phyloP scores from a whole-genome alignment of 2,797 vertebrate species.

The Zonotrichia albicollis region DNA sequence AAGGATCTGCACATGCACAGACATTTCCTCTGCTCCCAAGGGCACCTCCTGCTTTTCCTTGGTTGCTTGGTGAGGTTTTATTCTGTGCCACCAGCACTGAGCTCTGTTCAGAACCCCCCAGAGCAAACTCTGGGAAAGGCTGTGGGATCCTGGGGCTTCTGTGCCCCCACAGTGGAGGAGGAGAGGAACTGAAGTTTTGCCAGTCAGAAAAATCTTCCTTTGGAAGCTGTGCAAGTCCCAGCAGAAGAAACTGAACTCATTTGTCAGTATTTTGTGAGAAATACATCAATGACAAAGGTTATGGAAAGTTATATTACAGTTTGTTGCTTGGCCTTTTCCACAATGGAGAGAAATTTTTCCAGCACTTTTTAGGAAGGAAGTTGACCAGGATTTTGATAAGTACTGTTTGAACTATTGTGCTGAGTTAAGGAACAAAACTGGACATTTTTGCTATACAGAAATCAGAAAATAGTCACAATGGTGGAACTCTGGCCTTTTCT shows the following conservation, averaged over 20 bases:
- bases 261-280: neutral
- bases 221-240: neutral
- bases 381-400: neutral
- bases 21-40: neutral
- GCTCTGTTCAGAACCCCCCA: neutral
- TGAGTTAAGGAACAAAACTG: neutral
- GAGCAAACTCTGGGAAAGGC: neutral
- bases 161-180: neutral
- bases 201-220: neutral
- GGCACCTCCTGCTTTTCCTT: neutral
- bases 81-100: neutral
- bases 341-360: neutral
- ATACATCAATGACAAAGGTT: neutral
- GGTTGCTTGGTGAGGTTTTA: neutral
- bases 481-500: neutral
- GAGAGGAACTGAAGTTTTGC: neutral
- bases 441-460: neutral
- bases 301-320: neutral
- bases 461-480: neutral
- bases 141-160: neutral
- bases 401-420: neutral
- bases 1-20: rapidly evolving
- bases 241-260: neutral
- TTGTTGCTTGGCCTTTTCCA: neutral
- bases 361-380: neutral